These are phyloP conservation scores for Callopanchax toddi DNA, from an alignment of 2,113 vertebrate genomes.

Conservation along the genomic window DNA sequence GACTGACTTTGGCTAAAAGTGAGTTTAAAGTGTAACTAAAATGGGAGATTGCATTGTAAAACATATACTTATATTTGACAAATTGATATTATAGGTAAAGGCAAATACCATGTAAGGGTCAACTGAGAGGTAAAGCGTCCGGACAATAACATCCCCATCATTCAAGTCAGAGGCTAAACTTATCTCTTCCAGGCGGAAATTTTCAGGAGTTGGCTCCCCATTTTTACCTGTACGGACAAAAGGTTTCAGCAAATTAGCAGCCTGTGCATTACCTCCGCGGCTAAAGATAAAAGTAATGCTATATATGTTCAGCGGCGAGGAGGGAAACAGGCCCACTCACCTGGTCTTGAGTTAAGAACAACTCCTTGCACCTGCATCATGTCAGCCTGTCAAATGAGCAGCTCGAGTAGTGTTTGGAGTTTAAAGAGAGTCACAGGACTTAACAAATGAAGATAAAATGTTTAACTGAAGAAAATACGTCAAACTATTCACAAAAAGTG, in stretches of 20 bases:
- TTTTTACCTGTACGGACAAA: constrained; percentile 80
- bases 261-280: too few relatives aligned
- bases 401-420: too few relatives aligned
- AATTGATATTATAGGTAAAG: neutral
- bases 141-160: constrained; percentile 83
- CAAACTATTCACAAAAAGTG: neutral
- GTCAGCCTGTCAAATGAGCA: neutral
- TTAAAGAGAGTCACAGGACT: too few relatives aligned
- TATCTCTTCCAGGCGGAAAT: constrained; percentile 86
- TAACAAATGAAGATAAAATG: too few relatives aligned
- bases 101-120: constrained; percentile 93
- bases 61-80: too few relatives aligned
- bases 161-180: constrained; percentile 74
- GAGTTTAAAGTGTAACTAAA: too few relatives aligned
- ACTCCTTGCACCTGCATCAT: constrained; percentile 83
- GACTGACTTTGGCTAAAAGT: too few relatives aligned
- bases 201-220: constrained; percentile 85
- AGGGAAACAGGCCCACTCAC: constrained; percentile 69
- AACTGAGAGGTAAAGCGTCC: constrained; percentile 92
- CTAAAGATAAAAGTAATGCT: too few relatives aligned
- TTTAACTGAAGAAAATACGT: too few relatives aligned
- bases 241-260: neutral
- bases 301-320: too few relatives aligned
- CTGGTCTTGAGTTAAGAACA: constrained; percentile 86
- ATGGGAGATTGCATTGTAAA: too few relatives aligned